Percentiles rank a stretch among this genome's conserved stretches.
Conservation (phyloP, 1,140 invertebrate species). For the Cryptotermes secundus region DNA sequence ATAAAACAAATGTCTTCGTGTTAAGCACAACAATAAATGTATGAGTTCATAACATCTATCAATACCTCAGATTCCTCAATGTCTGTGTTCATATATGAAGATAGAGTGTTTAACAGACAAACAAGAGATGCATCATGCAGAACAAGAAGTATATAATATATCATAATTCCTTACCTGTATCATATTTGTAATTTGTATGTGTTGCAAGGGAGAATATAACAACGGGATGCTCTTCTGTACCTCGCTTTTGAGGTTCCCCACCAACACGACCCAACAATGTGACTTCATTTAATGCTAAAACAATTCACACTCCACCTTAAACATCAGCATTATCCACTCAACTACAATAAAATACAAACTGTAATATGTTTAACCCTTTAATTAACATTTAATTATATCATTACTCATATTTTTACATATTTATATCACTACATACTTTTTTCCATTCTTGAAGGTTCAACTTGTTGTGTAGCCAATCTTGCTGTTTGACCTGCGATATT, state of each 20-base stretch:
- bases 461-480: neutral
- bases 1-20: no score
- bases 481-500: neutral
- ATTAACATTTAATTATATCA: no score
- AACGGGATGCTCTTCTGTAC: conserved; percentile 78
- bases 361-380: no score
- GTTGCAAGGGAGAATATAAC: conserved; percentile 89
- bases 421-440: neutral
- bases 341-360: no score
- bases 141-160: neutral
- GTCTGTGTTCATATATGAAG: no score
- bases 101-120: no score
- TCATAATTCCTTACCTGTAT: conserved; percentile 46
- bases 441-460: conserved; percentile 1
- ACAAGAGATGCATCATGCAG: no score
- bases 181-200: conserved; percentile 74
- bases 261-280: conserved; percentile 84
- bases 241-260: conserved; percentile 79
- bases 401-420: no score
- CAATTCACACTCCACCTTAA: conserved; percentile 32
- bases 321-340: no score
- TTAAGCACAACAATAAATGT: no score
- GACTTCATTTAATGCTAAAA: conserved; percentile 84
- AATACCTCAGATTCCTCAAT: no score
- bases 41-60: no score